Evolutionary conservation across 2,888 invertebrate species (phyloP), one percentile per base, ranked within the genome.

Genomic region (Ochlodes sylvanus): DNA sequence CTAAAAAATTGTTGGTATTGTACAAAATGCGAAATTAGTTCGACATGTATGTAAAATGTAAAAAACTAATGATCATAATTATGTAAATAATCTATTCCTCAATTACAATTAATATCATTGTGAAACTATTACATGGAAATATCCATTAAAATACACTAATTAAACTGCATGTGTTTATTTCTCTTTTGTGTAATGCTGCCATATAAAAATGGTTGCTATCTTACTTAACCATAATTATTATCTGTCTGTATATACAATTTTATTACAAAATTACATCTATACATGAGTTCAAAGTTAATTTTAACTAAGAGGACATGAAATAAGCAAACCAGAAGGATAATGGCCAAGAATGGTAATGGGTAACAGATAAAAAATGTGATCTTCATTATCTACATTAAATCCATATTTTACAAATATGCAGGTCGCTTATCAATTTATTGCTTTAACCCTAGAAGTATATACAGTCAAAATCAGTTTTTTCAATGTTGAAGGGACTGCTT

Each of bases 221-320:
- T 77, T 73, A 76, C 74, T 77, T 77, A 78, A 70, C 69, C 71
- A 76, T 82, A 79, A 78, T 82, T 84, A 80, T 82, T 81, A 80
- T 82, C 78, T 75, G 76, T 80, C 80, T 83, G 82, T 89, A 89
- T 90, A 80, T 89, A 90, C 89, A 90, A 86, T 85, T 88, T 85
- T 88, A 87, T 87, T 75, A 77, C 77, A 88, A 87, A 86, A 88
- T 87, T 85, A 86, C 80, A 77, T 75, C 77, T 76, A 79, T 79
- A 75, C 73, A 75, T 72, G 47, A 47, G 38, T 61, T 72, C 57
- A 65, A 71, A 72, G 62, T 54, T 70, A 68, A 50, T 65, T 68
- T 69, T 70, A 58, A 52, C 65, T 50, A 58, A 47, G 21, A 50
- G 34, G 41, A 54, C 56, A 57, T 41, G 34, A 50, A 63, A 67